Conservation (phyloP, 2,888 invertebrate genomes). For the Quadroppia sp. region DNA sequence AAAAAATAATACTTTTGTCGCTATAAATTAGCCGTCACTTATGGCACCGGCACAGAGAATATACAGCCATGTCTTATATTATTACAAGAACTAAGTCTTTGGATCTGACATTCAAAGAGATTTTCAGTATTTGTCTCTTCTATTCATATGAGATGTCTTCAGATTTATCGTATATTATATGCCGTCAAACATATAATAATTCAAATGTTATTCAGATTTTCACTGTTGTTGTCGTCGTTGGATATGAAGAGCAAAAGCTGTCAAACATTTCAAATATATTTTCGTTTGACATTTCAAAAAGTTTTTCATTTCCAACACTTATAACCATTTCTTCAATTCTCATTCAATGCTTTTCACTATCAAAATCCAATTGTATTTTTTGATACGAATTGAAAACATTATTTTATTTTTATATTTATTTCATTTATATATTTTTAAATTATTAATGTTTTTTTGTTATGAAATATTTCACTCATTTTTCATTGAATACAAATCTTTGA, state of each 20-base stretch:
- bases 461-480: neutral
- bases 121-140: neutral
- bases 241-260: constrained; percentile 1
- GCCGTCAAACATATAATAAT: neutral
- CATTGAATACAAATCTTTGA: neutral
- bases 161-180: neutral
- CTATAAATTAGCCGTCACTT: neutral
- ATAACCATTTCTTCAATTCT: neutral
- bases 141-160: neutral
- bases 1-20: constrained; percentile 3
- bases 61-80: neutral
- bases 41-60: neutral
- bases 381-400: neutral
- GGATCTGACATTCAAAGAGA: neutral
- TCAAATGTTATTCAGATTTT: neutral
- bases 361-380: too few relatives aligned
- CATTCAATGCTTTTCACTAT: neutral
- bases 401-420: neutral
- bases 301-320: neutral
- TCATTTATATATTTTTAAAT: neutral
- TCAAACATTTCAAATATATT: neutral
- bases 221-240: neutral
- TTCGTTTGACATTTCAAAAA: neutral
- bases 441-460: neutral
- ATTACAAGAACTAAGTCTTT: constrained; percentile 3